Evolutionary conservation across 1,140 invertebrate species (phyloP).

Genomic region (Ruditapes philippinarum): DNA sequence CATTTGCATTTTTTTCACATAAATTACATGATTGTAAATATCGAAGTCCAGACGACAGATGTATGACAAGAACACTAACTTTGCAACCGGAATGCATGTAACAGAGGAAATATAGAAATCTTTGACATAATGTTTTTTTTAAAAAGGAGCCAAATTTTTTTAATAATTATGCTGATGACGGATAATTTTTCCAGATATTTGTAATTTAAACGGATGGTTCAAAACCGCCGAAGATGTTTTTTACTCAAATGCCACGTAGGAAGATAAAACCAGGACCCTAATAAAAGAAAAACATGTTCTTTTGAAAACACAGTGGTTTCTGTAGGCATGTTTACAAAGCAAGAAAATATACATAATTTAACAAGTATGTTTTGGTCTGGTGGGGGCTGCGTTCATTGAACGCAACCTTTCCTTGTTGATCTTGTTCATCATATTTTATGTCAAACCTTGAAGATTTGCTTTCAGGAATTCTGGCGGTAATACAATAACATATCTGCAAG

Average conservation of each 20-base stretch:
- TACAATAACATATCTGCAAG: background rate
- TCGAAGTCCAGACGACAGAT: too few species aligned
- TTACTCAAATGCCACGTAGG: too few species aligned
- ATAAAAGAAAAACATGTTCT: background rate
- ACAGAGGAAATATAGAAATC: background rate
- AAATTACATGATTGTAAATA: background rate
- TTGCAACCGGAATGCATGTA: constrained; percentile 22
- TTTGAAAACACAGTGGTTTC: background rate
- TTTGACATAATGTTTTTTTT: background rate
- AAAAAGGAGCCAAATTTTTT: background rate
- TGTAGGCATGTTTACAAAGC: background rate
- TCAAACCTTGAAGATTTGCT: too few species aligned
- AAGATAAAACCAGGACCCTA: too few species aligned
- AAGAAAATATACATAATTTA: background rate
- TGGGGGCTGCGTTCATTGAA: too few species aligned
- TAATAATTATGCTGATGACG: background rate
- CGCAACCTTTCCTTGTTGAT: background rate
- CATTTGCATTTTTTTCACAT: too few species aligned
- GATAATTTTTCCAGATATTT: background rate
- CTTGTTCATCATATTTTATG: background rate
- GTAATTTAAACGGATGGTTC: background rate
- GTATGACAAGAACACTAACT: constrained; percentile 29
- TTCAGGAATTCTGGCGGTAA: too few species aligned
- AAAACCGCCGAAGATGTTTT: too few species aligned
- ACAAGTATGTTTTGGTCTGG: too few species aligned